phyloP scores from a whole-genome alignment of 2,797 vertebrate species.

The Pelodytes ibericus region DNA sequence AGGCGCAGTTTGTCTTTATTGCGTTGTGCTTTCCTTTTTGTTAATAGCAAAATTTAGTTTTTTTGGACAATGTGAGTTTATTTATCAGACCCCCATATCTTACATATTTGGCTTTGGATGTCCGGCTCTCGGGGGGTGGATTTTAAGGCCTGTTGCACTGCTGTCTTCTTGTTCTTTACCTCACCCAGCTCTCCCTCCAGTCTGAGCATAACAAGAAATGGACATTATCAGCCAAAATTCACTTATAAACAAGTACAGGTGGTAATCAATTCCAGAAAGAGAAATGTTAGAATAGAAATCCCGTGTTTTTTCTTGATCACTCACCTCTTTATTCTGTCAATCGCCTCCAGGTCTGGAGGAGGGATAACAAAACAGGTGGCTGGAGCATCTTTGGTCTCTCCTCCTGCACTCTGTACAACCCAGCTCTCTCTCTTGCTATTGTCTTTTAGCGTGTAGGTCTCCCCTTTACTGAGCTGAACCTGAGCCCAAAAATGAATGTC shows the following conservation, averaged over 20 bases:
- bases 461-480: conserved; percentile 80
- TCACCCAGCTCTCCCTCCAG: conserved; percentile 80
- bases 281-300: neutral
- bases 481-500: conserved; percentile 56
- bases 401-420: conserved; percentile 74
- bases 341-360: conserved; percentile 83
- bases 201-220: conserved; percentile 65
- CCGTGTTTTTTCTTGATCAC: conserved; percentile 1
- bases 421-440: conserved; percentile 82
- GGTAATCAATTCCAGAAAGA: neutral
- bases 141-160: conserved; percentile 73
- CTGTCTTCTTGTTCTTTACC: conserved; percentile 81
- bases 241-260: neutral
- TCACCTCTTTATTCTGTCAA: conserved; percentile 83
- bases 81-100: neutral
- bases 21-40: no score
- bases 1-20: no score
- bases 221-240: neutral
- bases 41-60: no score
- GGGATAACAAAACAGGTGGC: conserved; percentile 88
- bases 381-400: conserved; percentile 77
- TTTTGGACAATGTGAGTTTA: neutral
- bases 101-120: conserved; percentile 66
- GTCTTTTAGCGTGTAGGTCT: conserved; percentile 81
- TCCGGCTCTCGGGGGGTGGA: conserved; percentile 63